These are phyloP conservation scores for Stenoptilia bipunctidactyla DNA, from an alignment of 2,888 invertebrate species.

Conservation along the genomic window DNA sequence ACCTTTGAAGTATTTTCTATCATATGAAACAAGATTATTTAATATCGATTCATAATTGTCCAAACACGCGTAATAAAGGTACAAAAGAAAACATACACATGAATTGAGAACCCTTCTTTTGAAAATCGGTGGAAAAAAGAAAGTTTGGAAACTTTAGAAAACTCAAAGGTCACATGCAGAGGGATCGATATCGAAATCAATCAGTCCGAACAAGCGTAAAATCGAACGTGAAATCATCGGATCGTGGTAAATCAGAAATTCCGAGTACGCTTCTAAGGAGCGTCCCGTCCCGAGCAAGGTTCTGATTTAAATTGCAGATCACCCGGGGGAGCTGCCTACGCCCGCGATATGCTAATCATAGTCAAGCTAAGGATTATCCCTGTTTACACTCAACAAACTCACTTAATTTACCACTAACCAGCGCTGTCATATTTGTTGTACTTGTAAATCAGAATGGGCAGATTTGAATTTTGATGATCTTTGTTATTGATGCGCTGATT, in stretches of 20 bases:
- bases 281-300: slow-evolving; percentile 57
- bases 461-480: neutral
- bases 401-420: slow-evolving; percentile 65
- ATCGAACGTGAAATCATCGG: slow-evolving; percentile 67
- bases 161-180: neutral
- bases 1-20: no score
- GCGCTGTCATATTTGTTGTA: slow-evolving; percentile 46
- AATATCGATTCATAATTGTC: no score
- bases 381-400: slow-evolving; percentile 71
- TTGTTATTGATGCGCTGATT: no score
- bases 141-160: no score
- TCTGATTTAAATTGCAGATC: slow-evolving; percentile 71
- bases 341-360: slow-evolving; percentile 70
- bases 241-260: slow-evolving; percentile 66
- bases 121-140: no score
- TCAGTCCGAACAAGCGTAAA: slow-evolving; percentile 65
- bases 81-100: no score
- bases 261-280: slow-evolving; percentile 62
- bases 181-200: slow-evolving; percentile 36
- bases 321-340: slow-evolving; percentile 59
- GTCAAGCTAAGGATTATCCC: slow-evolving; percentile 69
- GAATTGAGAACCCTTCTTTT: no score
- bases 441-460: neutral
- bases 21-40: no score
- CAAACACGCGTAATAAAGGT: no score